Evolutionary conservation across 2,888 invertebrate species (phyloP), one percentile per base, ranked within the genome.

Genomic region (Morpho helenor): DNA sequence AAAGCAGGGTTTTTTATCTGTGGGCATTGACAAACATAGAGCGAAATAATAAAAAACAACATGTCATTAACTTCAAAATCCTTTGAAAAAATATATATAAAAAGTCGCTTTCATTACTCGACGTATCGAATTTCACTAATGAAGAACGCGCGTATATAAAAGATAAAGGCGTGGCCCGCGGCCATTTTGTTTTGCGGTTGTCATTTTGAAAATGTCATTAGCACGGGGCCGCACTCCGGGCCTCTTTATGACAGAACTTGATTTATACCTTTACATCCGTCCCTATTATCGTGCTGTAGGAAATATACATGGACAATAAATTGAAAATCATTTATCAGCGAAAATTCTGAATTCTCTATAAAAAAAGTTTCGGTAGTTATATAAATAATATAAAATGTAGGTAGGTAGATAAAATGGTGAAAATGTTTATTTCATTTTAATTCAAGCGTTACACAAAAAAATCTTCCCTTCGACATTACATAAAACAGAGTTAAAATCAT

Each of bases 131-230:
- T 53, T 52, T 40, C 31, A 39, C 52, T 41, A 47, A 47, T 47
- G 53, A n/a, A 47, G 53, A 41, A 23, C 41, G 41, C 52, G 45
- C 53, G 53, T 16, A 10, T 39, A 44, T 54, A 54, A 57, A 47
- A 57, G 22, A 51, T 44, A 57, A 52, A 60, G 56, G 62, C 62
- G 62, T 62, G 59, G 49, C 51, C 9, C 10, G 41, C 47, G 57
- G 62, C 64, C 59, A 68, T 69, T 68, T 69, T 66, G 67, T 67
- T 71, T 70, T 66, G 68, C 68, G 67, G 71, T 69, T 68, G 72
- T 68, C 72, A 70, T 77, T 79, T 76, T 66, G 68, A 74, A 74
- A 71, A 72, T 68, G 74, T 75, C 77, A 75, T 76, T 74, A 75
- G 71, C 74, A 74, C 68, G 52, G 60, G 63, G 44, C 46, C 61